Conservation (phyloP, 2,888 invertebrate genomes). For the Agrotis ipsilon region DNA sequence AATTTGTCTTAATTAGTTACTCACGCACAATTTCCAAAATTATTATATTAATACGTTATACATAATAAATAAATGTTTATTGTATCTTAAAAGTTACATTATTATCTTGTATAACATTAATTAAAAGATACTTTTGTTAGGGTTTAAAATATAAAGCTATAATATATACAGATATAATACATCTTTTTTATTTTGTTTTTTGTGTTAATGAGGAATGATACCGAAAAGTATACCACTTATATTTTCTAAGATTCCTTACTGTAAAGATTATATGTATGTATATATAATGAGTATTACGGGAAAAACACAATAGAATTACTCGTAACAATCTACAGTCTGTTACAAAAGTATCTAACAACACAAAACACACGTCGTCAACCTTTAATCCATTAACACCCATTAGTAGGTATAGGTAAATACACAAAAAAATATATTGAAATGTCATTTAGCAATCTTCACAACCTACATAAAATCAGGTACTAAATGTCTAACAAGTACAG, state of each 20-base stretch:
- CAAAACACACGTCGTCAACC: neutral
- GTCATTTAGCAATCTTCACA: slow-evolving; percentile 16
- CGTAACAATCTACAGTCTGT: neutral
- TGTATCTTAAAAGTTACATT: no score
- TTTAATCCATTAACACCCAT: slow-evolving; percentile 4
- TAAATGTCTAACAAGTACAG: slow-evolving; percentile 15
- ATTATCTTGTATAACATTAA: no score
- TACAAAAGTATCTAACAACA: neutral
- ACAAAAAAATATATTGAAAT: neutral
- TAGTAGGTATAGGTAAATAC: no score
- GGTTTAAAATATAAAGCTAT: no score
- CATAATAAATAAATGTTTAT: no score
- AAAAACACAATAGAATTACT: neutral
- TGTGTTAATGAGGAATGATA: no score
- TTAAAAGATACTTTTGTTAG: no score
- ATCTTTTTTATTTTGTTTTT: no score
- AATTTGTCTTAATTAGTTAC: slow-evolving; percentile 19
- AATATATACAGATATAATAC: no score
- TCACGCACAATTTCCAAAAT: slow-evolving; percentile 3
- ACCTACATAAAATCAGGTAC: neutral
- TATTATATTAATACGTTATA: no score
- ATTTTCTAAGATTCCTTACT: neutral
- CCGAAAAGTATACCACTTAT: neutral
- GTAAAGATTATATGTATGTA: neutral
- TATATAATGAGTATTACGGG: neutral